These are phyloP conservation scores for Psylliodes chrysocephalus DNA, from an alignment of 2,888 invertebrate species.

Conservation along the genomic window DNA sequence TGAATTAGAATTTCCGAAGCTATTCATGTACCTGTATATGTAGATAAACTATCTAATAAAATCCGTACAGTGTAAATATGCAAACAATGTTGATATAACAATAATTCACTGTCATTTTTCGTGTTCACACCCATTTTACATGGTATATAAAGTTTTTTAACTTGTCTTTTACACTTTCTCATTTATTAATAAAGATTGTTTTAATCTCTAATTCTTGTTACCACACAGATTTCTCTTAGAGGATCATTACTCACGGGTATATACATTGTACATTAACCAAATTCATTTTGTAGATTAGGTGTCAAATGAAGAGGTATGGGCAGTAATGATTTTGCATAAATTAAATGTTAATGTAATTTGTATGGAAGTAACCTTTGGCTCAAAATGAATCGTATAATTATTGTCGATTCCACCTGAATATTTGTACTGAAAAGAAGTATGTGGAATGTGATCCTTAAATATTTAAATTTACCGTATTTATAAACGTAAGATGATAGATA, in stretches of 20 bases:
- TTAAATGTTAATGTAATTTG: background rate
- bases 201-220: slow-evolving; percentile 29
- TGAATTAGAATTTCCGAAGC: too few relatives aligned
- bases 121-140: slow-evolving; percentile 17
- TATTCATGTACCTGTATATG: too few relatives aligned
- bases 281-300: slow-evolving; percentile 26
- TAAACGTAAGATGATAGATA: too few relatives aligned
- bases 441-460: too few relatives aligned
- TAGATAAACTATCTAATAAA: too few relatives aligned
- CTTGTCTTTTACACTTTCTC: slow-evolving; percentile 22
- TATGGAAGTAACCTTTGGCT: background rate
- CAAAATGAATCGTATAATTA: too few relatives aligned
- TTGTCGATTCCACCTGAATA: too few relatives aligned
- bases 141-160: background rate
- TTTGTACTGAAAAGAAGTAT: too few relatives aligned
- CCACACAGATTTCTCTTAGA: slow-evolving; percentile 28
- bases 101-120: slow-evolving; percentile 31
- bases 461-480: too few relatives aligned
- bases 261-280: slow-evolving; percentile 19
- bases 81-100: slow-evolving; percentile 23
- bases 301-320: slow-evolving; percentile 17
- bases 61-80: too few relatives aligned
- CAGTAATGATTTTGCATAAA: slow-evolving; percentile 19
- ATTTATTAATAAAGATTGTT: slow-evolving; percentile 29
- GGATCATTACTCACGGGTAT: slow-evolving; percentile 30